These are phyloP conservation scores for Cuniculus paca DNA, from an alignment of 2,797 vertebrate genomes.

Conservation along the genomic window DNA sequence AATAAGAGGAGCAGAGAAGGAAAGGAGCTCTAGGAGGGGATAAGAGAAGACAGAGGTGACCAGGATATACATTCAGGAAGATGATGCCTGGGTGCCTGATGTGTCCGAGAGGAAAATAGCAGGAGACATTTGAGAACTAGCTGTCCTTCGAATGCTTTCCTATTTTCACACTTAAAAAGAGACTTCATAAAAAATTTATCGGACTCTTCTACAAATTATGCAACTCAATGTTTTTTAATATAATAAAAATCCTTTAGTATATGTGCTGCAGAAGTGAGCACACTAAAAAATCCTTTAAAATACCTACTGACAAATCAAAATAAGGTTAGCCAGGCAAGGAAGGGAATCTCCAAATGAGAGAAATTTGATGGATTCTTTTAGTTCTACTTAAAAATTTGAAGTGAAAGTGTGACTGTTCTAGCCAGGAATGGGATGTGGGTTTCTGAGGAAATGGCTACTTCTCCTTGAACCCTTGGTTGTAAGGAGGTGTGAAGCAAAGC, in stretches of 20 bases:
- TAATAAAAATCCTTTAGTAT: not conserved
- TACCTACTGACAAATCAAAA: not conserved
- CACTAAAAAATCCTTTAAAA: not conserved
- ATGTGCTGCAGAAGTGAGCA: not conserved
- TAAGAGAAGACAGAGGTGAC: rapidly evolving
- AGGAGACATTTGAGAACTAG: not conserved
- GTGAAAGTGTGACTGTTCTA: not conserved
- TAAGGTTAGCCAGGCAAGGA: no score
- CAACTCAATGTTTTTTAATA: not conserved
- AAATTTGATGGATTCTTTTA: not conserved
- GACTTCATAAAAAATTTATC: not conserved
- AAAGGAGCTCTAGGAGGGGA: not conserved
- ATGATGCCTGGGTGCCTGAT: rapidly evolving
- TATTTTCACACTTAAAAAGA: not conserved
- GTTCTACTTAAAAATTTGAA: not conserved
- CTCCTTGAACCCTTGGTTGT: not conserved
- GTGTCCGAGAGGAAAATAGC: not conserved
- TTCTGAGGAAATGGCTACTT: not conserved
- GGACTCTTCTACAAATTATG: not conserved
- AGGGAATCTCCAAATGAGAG: not conserved
- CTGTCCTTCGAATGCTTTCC: not conserved
- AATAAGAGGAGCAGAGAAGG: not conserved
- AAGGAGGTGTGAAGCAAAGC: not conserved
- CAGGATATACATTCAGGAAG: no score
- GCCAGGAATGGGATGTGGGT: not conserved